Percentiles rank a stretch among this genome's conserved stretches.
These are phyloP conservation scores for Helleia helle DNA, from an alignment of 2,888 invertebrate genomes.

Conservation along the genomic window DNA sequence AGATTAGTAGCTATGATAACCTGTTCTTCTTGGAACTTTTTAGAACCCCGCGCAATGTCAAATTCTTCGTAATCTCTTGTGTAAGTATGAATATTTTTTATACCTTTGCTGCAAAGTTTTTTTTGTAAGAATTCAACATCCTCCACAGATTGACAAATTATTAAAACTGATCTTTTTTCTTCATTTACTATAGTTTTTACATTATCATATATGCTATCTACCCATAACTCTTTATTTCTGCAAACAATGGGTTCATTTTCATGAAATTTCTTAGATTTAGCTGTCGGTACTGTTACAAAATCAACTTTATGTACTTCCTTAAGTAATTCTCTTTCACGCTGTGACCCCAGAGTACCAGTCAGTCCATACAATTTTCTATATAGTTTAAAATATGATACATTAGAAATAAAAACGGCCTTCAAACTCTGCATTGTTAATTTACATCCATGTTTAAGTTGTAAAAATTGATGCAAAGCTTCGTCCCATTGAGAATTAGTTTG, in stretches of 20 bases:
- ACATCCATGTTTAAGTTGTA: constrained; percentile 12
- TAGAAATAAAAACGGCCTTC: constrained; percentile 10
- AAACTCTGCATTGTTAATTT: constrained; percentile 11
- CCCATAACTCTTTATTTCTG: constrained; percentile 5
- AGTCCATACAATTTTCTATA: constrained; percentile 9
- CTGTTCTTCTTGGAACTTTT: neutral
- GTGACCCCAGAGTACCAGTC: constrained; percentile 7
- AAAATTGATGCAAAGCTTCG: constrained; percentile 10
- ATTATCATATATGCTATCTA: constrained; percentile 1
- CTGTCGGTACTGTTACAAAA: constrained; percentile 9
- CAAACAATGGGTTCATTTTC: constrained; percentile 6
- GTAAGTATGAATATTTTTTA: constrained; percentile 7
- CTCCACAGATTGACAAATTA: constrained; percentile 9
- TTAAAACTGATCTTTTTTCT: constrained; percentile 2
- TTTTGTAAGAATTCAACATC: constrained; percentile 6
- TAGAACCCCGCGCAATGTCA: constrained; percentile 2
- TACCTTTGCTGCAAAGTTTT: neutral
- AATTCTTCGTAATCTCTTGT: constrained; percentile 10
- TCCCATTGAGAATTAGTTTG: constrained; percentile 9
- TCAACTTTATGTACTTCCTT: constrained; percentile 9
- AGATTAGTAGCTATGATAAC: constrained; percentile 11
- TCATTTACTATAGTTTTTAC: neutral
- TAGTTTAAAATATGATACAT: constrained; percentile 11
- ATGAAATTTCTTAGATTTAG: constrained; percentile 8
- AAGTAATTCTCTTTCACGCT: constrained; percentile 9